Evolutionary conservation across 2,797 vertebrate species (phyloP).

Genomic region (Sebastolobus alascanus): DNA sequence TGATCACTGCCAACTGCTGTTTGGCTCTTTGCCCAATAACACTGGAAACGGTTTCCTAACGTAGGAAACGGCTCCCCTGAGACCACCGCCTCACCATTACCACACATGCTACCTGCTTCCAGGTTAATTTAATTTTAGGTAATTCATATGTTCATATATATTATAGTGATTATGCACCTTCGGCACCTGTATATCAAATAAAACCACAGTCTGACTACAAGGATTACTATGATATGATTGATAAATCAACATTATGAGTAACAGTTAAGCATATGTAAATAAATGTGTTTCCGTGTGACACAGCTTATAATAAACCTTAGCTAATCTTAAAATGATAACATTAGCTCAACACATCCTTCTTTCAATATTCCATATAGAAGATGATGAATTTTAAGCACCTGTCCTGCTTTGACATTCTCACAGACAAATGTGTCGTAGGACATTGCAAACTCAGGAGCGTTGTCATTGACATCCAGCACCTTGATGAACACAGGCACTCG

Average conservation of each 20-base stretch:
- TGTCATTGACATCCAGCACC: slow-evolving; percentile 98
- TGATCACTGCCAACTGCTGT: slow-evolving; percentile 5
- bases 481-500: slow-evolving; percentile 95
- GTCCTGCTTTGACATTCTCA: slow-evolving; percentile 96
- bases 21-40: slow-evolving; percentile 13
- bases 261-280: too few relatives aligned
- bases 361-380: too few relatives aligned
- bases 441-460: slow-evolving; percentile 96
- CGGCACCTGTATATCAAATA: background rate
- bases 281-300: too few relatives aligned
- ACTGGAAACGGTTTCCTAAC: background rate
- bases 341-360: background rate
- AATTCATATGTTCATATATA: background rate
- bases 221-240: background rate
- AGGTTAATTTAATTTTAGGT: background rate
- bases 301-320: too few relatives aligned
- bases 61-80: background rate
- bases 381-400: slow-evolving; percentile 80
- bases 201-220: background rate
- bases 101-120: background rate
- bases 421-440: slow-evolving; percentile 98
- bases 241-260: background rate
- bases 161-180: background rate
- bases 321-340: background rate
- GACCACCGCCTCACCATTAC: background rate